Evolutionary conservation across 2,113 vertebrate species (phyloP).

Genomic region (Poeciliopsis turrubarensis): DNA sequence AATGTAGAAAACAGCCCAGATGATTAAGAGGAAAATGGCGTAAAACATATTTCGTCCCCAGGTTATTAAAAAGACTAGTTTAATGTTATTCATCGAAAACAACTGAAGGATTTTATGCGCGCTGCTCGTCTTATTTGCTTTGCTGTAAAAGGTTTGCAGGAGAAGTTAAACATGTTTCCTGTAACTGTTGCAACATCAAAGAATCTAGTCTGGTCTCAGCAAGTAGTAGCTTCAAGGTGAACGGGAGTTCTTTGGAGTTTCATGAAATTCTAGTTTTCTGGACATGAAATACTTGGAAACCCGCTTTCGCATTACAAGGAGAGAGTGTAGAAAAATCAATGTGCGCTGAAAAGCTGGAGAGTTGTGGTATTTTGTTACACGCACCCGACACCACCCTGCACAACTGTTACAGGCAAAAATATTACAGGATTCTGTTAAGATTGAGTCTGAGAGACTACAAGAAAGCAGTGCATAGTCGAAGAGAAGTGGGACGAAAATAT

Average conservation of each 20-base stretch:
- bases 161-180: neutral
- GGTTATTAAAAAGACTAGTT: neutral
- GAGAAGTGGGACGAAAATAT: neutral
- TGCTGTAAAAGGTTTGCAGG: neutral
- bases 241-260: neutral
- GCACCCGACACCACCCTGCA: too few relatives aligned
- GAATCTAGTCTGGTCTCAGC: neutral
- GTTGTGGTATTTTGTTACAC: neutral
- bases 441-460: neutral
- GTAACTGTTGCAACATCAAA: neutral
- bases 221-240: neutral
- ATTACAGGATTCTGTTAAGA: neutral
- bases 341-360: neutral
- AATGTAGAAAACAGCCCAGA: slow-evolving; percentile 13
- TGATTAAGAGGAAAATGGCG: neutral
- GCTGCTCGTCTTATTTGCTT: neutral
- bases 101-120: neutral
- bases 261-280: neutral
- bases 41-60: neutral
- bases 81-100: neutral
- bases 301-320: neutral
- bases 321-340: neutral
- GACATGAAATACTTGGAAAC: neutral
- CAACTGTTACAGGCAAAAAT: neutral
- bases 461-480: neutral